Base-by-base conservation (phyloP, 2,888 invertebrate genomes). In the Barypeithes pellucidus region DNA sequence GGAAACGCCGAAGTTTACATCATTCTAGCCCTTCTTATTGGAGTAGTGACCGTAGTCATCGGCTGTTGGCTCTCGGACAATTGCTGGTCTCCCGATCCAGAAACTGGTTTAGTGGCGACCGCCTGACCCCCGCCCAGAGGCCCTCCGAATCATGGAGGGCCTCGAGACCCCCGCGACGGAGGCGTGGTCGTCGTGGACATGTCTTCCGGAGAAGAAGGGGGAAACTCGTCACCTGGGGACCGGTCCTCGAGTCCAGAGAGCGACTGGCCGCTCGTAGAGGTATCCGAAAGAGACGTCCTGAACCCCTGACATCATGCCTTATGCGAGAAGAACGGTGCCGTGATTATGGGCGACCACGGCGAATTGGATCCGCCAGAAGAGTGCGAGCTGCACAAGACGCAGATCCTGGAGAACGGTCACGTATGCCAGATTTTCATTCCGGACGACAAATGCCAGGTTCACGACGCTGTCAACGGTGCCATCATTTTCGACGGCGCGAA, bases 41-140 rank as follows among this genome's bases (percentile, higher is more conserved):
- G 92, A 60, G 89, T 92, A 82, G 89, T 92, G 81, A 92, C 92
- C 12, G 92, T 92, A 72, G 91, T 92, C 79, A 91, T 93, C 80
- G 92, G 92, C 79, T 93, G 92, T 86, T 93, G 92, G 92, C 87
- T 93, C 71, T 92, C 92, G 41, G 92, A 93, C 89, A 93, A 92
- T 87, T 92, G 92, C 85, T 93, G 92, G 92, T 92, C 92, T 67
- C 92, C 92, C 78, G 92, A 92, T 84, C 92, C 92, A 71, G 87
- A 87, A 61, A 75, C 68, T 12, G 91, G 91, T 82, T 89, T 90
- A 72, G 86, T 91, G 81, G 90, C 91, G 80, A 89, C 91, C 84
- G 92, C 92, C 87, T 92, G 92, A 92, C 91, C 90, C 79, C 88
- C 88, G 88, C 85, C 73, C 33, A 68, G 73, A 71, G 74, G 66